phyloP scores from a whole-genome alignment of 2,113 vertebrate genomes.

The Xiphophorus maculatus region DNA sequence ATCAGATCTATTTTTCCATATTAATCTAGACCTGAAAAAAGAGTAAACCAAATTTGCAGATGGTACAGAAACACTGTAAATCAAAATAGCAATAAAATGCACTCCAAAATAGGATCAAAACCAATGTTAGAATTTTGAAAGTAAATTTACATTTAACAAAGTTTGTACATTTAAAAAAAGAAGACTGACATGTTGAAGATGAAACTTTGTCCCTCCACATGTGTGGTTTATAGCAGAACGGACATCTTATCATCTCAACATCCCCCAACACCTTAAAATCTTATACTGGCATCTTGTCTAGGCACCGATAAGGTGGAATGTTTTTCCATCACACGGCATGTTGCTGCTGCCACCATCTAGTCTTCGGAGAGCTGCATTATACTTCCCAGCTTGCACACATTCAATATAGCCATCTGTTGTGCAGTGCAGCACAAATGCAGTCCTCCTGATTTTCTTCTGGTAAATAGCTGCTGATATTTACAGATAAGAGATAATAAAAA shows the following conservation, averaged over 20 bases:
- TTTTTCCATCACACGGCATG: slow-evolving; percentile 45
- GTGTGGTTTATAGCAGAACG: slow-evolving; percentile 7
- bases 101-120: too few relatives aligned
- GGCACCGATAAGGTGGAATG: slow-evolving; percentile 47
- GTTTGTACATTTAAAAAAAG: slow-evolving; percentile 20
- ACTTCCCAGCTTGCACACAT: slow-evolving; percentile 33
- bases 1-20: too few relatives aligned
- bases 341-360: slow-evolving; percentile 31
- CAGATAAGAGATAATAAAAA: neutral
- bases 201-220: slow-evolving; percentile 1
- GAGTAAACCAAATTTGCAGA: too few relatives aligned
- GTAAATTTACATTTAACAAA: neutral
- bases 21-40: too few relatives aligned
- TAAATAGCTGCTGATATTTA: slow-evolving; percentile 41
- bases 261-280: slow-evolving; percentile 19
- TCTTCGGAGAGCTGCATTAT: slow-evolving; percentile 29
- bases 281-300: slow-evolving; percentile 16
- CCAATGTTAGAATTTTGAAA: too few relatives aligned
- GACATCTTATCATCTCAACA: slow-evolving; percentile 28
- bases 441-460: slow-evolving; percentile 12
- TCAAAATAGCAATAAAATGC: too few relatives aligned
- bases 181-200: slow-evolving; percentile 35
- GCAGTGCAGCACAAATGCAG: slow-evolving; percentile 16
- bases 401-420: slow-evolving; percentile 46
- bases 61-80: too few relatives aligned